Conservation (phyloP, 2,888 invertebrate genomes). For the Epiblema foenella region DNA sequence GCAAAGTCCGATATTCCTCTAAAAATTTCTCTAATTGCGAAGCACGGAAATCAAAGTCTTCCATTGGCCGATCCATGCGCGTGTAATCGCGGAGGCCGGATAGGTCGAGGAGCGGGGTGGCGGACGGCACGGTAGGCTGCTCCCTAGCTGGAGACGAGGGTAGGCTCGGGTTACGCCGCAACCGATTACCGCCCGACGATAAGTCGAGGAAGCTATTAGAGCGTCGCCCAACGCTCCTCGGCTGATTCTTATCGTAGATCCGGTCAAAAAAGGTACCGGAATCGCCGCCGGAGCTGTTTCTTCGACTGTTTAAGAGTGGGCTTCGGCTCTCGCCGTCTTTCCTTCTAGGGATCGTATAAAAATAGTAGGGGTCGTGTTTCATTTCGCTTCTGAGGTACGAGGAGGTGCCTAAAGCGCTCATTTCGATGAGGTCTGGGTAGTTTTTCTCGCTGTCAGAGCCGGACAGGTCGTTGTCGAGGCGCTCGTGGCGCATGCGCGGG, state of each 20-base stretch:
- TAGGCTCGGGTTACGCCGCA: conserved; percentile 84
- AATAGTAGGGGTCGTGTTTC: conserved; percentile 79
- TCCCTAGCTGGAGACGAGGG: conserved; percentile 87
- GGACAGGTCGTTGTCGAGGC: conserved; percentile 79
- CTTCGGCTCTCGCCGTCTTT: conserved; percentile 89
- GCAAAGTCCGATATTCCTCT: conserved; percentile 90
- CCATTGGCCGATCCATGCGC: conserved; percentile 74
- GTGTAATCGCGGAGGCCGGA: conserved; percentile 83
- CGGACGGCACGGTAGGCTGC: conserved; percentile 76
- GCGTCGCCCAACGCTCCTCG: conserved; percentile 77
- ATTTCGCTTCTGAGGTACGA: conserved; percentile 72
- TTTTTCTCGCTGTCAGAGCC: conserved; percentile 83
- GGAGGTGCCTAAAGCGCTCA: conserved; percentile 75
- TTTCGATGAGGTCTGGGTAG: conserved; percentile 84
- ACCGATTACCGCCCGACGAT: conserved; percentile 76
- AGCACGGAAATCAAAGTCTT: conserved; percentile 90
- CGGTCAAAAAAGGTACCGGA: conserved; percentile 79
- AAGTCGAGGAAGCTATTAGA: conserved; percentile 90
- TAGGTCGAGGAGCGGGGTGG: conserved; percentile 87
- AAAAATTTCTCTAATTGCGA: conserved; percentile 91
- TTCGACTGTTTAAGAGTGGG: conserved; percentile 89
- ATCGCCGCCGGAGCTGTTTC: conserved; percentile 89
- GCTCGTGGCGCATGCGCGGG: conserved; percentile 71
- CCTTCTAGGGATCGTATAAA: conserved; percentile 88
- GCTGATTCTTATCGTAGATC: conserved; percentile 66